Base-by-base conservation (phyloP, 2,888 invertebrate species). In the Spisula subtruncata region DNA sequence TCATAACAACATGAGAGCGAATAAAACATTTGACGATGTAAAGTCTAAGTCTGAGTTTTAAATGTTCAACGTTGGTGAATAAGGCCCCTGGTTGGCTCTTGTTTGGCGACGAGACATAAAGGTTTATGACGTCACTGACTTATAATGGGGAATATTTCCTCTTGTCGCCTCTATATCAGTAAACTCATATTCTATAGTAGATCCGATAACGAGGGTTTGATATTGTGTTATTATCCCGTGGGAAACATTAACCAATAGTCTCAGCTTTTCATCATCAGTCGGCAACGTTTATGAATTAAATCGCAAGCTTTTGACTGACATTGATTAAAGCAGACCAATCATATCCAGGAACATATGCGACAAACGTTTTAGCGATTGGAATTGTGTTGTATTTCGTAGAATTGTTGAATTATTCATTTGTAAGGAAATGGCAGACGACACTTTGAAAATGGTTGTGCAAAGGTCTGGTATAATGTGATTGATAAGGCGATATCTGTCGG, bases 181-280 rank as follows among this genome's bases (percentile, higher is more conserved):
- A 25, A 25, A 4, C 60, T 25, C 60, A n/a, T 66, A n/a, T n/a
- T 66, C 60, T 25, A 25, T 66, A 25, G 8, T 66, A 66, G n/a
- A 66, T 66, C 60, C 60, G 25, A 66, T 66, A 66, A 66, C 60
- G n/a, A n/a, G 25, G 12, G 60, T 66, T 66, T 25, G 60, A 66
- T 66, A 66, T 66, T 25, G 25, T 4, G 60, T 25, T 25, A 25
- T 16, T 25, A 10, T 66, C 60, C 12, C 60, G 20, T 25, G 60
- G 60, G 25, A 66, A 25, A 25, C 60, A 66, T 10, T 1, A 66
- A 66, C n/a, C 18, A 18, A 56, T 56, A 20, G 18, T 56, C 20
- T 18, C 56, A n/a, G 20, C 4, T 41, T 41, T 41, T 8, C 51
- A 51, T 51, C 51, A 16, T 51, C 51, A 66, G 25, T 25, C 10